These are phyloP conservation scores for Paracyclopina nana DNA, from an alignment of 1,140 invertebrate species.

Conservation along the genomic window DNA sequence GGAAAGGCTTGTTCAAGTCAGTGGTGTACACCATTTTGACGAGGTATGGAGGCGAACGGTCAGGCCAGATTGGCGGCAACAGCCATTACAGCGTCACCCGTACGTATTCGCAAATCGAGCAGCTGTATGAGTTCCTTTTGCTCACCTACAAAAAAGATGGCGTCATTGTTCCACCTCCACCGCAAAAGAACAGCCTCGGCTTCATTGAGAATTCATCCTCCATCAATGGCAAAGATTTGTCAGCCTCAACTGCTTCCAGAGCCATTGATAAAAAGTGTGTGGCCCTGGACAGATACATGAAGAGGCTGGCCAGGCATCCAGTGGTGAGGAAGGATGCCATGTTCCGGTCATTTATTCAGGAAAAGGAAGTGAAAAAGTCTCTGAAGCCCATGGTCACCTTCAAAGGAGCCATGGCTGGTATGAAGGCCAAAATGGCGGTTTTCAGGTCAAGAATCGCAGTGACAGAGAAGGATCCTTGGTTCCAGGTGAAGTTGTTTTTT, in stretches of 20 bases:
- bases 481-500: too few relatives aligned
- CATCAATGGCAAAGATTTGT: conserved; percentile 3
- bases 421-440: background rate
- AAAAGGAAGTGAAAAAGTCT: background rate
- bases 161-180: conserved; percentile 14
- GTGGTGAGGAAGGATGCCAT: conserved; percentile 11
- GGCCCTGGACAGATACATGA: conserved; percentile 8
- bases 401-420: background rate
- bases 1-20: conserved; percentile 9
- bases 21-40: background rate
- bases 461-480: conserved; percentile 7
- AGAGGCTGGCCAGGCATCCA: conserved; percentile 9
- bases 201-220: background rate
- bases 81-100: background rate
- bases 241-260: background rate
- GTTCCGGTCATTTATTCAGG: conserved; percentile 16
- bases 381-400: background rate
- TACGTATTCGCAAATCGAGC: background rate
- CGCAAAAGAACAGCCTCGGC: background rate
- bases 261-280: background rate
- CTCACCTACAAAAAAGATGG: background rate
- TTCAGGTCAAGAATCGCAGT: too few relatives aligned
- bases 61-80: background rate
- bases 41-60: conserved; percentile 3
- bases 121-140: conserved; percentile 1